Evolutionary conservation across 92 coral and sea anemone genomes (phyloP), one percentile per base, ranked within the genome.

Genomic region (Epizoanthus ramosus): DNA sequence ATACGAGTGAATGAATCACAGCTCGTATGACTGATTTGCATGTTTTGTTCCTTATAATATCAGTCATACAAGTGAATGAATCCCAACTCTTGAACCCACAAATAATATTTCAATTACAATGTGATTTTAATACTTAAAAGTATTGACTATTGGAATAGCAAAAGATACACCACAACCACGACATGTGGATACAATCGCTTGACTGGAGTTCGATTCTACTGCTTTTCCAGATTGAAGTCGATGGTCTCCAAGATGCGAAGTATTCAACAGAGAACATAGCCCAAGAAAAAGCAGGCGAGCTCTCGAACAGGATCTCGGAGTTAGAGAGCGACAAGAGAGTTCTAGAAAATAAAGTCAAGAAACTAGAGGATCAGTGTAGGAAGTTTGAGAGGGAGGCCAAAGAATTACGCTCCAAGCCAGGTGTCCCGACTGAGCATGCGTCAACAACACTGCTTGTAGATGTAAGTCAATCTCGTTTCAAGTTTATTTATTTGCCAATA

Each of bases 391-490:
- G 50, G 41, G 93, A 93, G 57, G 67, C 81, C 17, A 92, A 91
- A 64, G 63, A 88, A 28, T 87, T 93, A 57, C 91, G 98, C 23
- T 41, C 82, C 72, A 90, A 83, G 86, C 92, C 66, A 63, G 70
- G 24, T 71, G 87, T 57, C 60, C 89, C 77, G 13, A 92, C 91
- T 74, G 91, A 88, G 15, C 94, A 93, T 66, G 94, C 98, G n/a
- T 91, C 98, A 15, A 91, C 98, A 10, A 93, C 98, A 16, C 79
- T 93, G n/a, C 83, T 89, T 41, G 68, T 93, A 57, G 95, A 91
- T 45, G 92, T 89, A 77, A 60, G 82, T 77, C 6, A 28, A 28
- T 28, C 31, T 28, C 31, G 31, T 28, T n/a, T n/a, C n/a, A n/a
- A n/a, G n/a, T n/a, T n/a, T n/a, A n/a, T n/a, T n/a, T n/a, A n/a